Evolutionary conservation across 30 jellyfish, hydroid and myxozoan genomes (phyloP), one percentile per base, ranked within the genome.

Genomic region (Hydra vulgaris): DNA sequence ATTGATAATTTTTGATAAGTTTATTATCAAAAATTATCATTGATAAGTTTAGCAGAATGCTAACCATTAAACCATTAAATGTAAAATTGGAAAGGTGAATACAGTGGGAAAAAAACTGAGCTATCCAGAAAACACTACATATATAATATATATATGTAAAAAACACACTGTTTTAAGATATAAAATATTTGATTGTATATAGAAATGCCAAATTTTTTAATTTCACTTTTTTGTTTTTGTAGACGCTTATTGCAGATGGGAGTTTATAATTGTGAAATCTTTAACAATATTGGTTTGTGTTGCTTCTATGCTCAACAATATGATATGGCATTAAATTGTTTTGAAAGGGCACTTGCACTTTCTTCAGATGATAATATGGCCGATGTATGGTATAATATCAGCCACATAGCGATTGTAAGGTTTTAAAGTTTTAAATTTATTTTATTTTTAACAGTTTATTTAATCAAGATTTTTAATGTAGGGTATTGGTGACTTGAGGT

Each of bases 241-340:
- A 89, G 97, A 71, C 95, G 97, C 66, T 75, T 90, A 66, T 85
- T 90, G 71, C 97, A 90, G 70, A 91, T 91, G 97, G 97, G 97
- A 24, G 97, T 91, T 19, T 91, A 91, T 82, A 91, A 85, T 76
- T 67, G 96, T 8, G 97, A 91, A 77, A 91, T 91, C 0, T 91
- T 86, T 88, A 91, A 91, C 78, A 91, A 91, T 78, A 81, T 91
- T 21, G 97, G 97, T 55, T 90, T 91, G 0, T 91, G 97, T 76
- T 91, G 97, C 66, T 91, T 91, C 89, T 91, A 81, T 26, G 85
- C 97, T 5, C 97, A 91, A 66, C 97, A 91, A 73, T 91, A 91
- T 81, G 97, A 91, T 74, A 91, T 91, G 97, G 95, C 96, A 26
- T 78, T 91, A 77, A 85, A 85, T 80, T 91, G 97, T 69, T 91